Evolutionary conservation across 1,140 invertebrate species (phyloP), one percentile per base, ranked within the genome.

Genomic region (Conus betulinus): DNA sequence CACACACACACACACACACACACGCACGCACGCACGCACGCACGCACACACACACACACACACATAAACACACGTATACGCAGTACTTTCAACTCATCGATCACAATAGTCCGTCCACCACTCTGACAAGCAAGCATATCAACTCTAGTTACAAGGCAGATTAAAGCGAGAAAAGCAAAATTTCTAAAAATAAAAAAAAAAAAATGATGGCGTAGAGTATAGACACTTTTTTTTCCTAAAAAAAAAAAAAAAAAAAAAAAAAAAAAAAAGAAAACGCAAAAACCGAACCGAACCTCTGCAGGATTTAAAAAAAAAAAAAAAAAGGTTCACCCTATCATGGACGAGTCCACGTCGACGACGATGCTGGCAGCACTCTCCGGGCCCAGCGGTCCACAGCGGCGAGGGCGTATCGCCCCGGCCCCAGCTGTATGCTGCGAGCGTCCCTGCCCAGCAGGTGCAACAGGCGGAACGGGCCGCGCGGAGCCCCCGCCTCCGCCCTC

Each of bases 321-420:
- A 39, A 39, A 39, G 39, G 39, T 39, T 1, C 67, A 71, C 67
- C 20, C 20, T 4, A 71, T 1, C 8, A 71, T 25, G n/a, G 11
- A 5, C 74, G 39, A 39, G 39, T 39, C 39, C 39, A 39, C 3
- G 39, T 39, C 39, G 39, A 39, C 23, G 2, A 88, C 60, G 10
- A 79, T 51, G 7, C 15, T 11, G 17, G 84, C 76, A 6, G 55
- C 51, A n/a, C 83, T 79, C 57, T 88, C 83, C 13, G 39, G 8
- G 51, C 81, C 27, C 82, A 27, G 17, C 88, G 13, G 53, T 88
- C 84, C 52, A 88, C 71, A 79, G 67, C 84, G 5, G 84, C 81
- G 60, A 88, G 63, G 20, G 53, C 83, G 71, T 88, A 88, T 13
- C 52, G 60, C 39, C 87, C 87, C 8, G 57, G 79, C 0, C 57